These are phyloP conservation scores for Castor canadensis DNA, from an alignment of 2,113 vertebrate species.

Conservation along the genomic window DNA sequence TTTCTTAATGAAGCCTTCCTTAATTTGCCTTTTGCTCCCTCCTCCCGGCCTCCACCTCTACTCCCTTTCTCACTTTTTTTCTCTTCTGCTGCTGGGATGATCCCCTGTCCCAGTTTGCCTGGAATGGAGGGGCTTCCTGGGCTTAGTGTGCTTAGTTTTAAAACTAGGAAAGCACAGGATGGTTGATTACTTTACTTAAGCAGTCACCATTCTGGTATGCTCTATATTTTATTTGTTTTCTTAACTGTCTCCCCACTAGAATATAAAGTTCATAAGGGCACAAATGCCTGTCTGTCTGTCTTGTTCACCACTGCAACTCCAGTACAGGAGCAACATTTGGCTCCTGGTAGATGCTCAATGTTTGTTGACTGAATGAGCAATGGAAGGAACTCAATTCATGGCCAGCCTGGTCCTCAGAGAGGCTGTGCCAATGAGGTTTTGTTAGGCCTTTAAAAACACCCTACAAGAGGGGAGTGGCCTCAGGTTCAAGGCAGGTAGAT, in stretches of 20 bases:
- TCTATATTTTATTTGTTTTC: neutral
- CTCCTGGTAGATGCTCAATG: neutral
- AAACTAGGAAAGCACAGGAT: neutral
- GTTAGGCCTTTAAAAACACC: neutral
- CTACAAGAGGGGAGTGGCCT: neutral
- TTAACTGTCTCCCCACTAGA: neutral
- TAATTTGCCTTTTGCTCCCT: neutral
- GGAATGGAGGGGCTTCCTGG: neutral
- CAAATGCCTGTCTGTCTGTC: neutral
- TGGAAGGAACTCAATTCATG: neutral
- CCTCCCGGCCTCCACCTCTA: neutral
- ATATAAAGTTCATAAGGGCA: neutral
- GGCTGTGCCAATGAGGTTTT: neutral
- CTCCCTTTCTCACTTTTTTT: neutral
- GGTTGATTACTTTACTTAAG: neutral
- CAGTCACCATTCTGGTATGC: neutral
- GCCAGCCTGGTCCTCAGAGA: neutral
- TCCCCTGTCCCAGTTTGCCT: neutral
- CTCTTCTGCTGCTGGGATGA: neutral
- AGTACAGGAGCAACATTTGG: neutral
- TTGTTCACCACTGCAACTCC: neutral
- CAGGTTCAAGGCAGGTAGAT: neutral
- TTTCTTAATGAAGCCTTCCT: neutral
- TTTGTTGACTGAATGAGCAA: too few relatives aligned
- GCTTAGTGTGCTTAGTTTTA: neutral